A percentile compares a stretch with the other conserved stretches of the same genome.
Evolutionary conservation across 2,888 invertebrate genomes (phyloP).

Genomic region (Congeria kusceri): DNA sequence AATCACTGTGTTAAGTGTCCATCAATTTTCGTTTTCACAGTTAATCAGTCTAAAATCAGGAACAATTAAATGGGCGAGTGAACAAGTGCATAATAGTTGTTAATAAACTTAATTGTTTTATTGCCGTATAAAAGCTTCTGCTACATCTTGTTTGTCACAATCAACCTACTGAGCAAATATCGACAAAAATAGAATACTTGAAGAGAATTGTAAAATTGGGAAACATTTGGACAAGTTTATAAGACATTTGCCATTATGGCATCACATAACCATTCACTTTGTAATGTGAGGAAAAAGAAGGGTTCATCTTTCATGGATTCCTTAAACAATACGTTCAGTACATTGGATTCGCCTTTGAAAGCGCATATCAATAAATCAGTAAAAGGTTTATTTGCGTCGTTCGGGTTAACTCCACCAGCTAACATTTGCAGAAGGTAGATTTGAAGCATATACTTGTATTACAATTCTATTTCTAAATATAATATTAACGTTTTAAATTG

Average conservation of each 20-base stretch:
- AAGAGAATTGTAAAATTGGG: no score
- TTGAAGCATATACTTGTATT: neutral
- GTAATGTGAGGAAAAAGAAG: slow-evolving; percentile 22
- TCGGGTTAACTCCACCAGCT: slow-evolving; percentile 47
- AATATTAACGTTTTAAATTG: neutral
- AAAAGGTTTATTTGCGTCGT: slow-evolving; percentile 49
- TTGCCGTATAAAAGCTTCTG: neutral
- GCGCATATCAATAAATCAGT: slow-evolving; percentile 43
- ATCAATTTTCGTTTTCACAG: slow-evolving; percentile 18
- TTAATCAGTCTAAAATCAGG: slow-evolving; percentile 13
- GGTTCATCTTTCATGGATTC: slow-evolving; percentile 14
- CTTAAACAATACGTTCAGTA: slow-evolving; percentile 10
- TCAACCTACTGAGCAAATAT: no score
- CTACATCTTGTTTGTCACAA: no score
- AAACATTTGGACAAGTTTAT: no score
- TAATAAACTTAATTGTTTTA: slow-evolving; percentile 3
- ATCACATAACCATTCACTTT: slow-evolving; percentile 4
- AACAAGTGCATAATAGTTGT: neutral
- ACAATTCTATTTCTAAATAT: no score
- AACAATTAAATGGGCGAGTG: slow-evolving; percentile 19
- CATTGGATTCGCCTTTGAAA: slow-evolving; percentile 38
- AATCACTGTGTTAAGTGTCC: neutral
- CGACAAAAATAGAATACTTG: no score
- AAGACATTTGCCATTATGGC: no score
- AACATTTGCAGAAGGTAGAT: slow-evolving; percentile 45